Base-by-base conservation (phyloP, 2,797 vertebrate species). In the Aselliscus stoliczkanus region DNA sequence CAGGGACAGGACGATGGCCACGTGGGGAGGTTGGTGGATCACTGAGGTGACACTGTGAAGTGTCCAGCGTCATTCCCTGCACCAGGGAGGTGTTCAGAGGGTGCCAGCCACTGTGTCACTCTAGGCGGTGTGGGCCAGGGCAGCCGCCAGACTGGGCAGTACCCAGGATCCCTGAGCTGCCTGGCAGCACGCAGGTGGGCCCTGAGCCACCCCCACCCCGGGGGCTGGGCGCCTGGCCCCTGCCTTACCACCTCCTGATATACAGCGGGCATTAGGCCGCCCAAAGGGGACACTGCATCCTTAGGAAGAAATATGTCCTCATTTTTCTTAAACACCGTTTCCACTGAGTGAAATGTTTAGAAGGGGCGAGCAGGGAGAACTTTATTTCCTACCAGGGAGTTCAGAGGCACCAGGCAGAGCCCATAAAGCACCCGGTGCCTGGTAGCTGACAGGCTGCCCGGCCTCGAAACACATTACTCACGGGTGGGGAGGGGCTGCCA, bases 341-440 rank as follows among this genome's bases (percentile, higher is more conserved):
- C 99, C 99, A 99, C 99, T 99, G 99, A 99, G 99, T 99, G 99
- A 99, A 99, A 99, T 99, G 99, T 99, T 99, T 99, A 99, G 99
- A 99, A 99, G 98, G 98, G 99, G 99, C 99, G 99, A 99, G 98
- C 98, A 98, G 99, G 99, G 99, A 99, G 99, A 98, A 99, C 99
- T 99, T 99, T 99, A 99, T 99, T 99, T 99, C 99, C 99, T 99
- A 99, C 99, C 99, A 99, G 99, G 99, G 99, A 99, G 99, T 99
- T 99, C 99, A 99, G 99, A 99, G 99, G 99, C 99, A 99, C 99
- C 99, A 99, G 99, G 99, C 99, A 99, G 99, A 98, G 99, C 99
- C 99, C 99, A 99, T 99, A 99, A 99, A 99, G 98, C 99, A 99
- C 96, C 96, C 97, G 97, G 98, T 98, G 98, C 98, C 98, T 96